Base-by-base conservation (phyloP, 2,888 invertebrate species). In the Syrphus vitripennis region DNA sequence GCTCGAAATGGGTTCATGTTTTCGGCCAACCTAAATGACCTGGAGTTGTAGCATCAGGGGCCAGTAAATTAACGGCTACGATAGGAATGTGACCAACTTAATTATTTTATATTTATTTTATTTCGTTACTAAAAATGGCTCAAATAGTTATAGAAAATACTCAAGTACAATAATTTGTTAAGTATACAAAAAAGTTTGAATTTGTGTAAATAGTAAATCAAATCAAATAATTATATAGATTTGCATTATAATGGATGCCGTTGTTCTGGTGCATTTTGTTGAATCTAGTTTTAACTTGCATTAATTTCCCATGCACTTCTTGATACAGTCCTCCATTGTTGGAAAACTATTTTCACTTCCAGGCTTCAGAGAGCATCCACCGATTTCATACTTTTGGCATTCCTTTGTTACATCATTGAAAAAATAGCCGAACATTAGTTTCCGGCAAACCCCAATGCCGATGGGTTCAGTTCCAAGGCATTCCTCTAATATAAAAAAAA, bases 301-400 rank as follows among this genome's bases (percentile, higher is more conserved):
- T 74, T 70, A 6, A 71, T 57, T 34, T 1, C 29, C 65, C 31
- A 80, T 84, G 40, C 83, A 84, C 16, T 63, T 84, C 21, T 21
- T 26, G 10, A 81, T 24, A n/a, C 83, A 84, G 29, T 84, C 75
- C 1, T 37, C 34, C n/a, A 80, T 59, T 10, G 75, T 76, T 16
- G 34, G 1, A 40, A 84, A 84, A 53, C 57, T 84, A 12, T 84
- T 50, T 4, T 75, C 70, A 65, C 67, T 75, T 59, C 83, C 83
- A 10, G 63, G 2, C n/a, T 84, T 75, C 12, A 84, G 31, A 16
- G 40, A 50, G 16, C 83, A 84, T 4, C 83, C 83, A 14, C 37
- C 42, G 1, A 61, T 76, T 37, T 57, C 80, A 19, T 80, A 84
- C 37, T 70, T 84, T 59, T 75, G 55, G 14, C 83, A 84, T 26